These are phyloP conservation scores for Ichneumoninae sp. DNA, from an alignment of 2,888 invertebrate genomes.

Conservation along the genomic window DNA sequence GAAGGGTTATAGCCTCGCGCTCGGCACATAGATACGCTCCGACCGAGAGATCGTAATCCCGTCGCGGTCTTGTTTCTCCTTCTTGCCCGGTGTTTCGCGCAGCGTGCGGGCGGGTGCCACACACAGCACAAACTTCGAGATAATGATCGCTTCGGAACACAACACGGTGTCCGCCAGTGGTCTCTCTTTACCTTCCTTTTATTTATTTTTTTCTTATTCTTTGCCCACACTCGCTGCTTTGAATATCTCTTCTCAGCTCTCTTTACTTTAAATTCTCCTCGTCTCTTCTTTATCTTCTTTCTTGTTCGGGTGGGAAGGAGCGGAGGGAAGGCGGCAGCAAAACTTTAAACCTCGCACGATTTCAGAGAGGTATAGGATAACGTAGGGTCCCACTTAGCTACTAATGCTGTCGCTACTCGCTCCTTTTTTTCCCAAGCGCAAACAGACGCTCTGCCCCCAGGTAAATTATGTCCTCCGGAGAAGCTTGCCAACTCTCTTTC, in stretches of 20 bases:
- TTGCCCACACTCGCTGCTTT: constrained; percentile 40
- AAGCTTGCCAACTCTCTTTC: constrained; percentile 43
- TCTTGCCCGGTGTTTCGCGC: constrained; percentile 57
- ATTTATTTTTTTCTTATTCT: constrained; percentile 27
- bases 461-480: constrained; percentile 80
- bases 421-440: constrained; percentile 68
- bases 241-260: constrained; percentile 53
- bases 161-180: constrained; percentile 55
- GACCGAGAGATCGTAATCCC: constrained; percentile 63
- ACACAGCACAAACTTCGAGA: constrained; percentile 61
- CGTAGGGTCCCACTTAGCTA: constrained; percentile 82
- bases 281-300: constrained; percentile 47
- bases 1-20: constrained; percentile 36
- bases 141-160: constrained; percentile 67
- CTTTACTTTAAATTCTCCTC: constrained; percentile 59
- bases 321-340: constrained; percentile 53
- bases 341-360: constrained; percentile 74
- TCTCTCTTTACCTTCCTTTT: constrained; percentile 41
- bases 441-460: constrained; percentile 66
- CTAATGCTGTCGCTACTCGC: constrained; percentile 83
- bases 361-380: constrained; percentile 79
- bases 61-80: constrained; percentile 55
- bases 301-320: constrained; percentile 29
- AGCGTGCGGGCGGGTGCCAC: constrained; percentile 61
- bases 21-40: constrained; percentile 30